A percentile compares a stretch with the other conserved stretches of the same genome.
These are phyloP conservation scores for Cherax quadricarinatus DNA, from an alignment of 1,140 invertebrate genomes.

Conservation along the genomic window DNA sequence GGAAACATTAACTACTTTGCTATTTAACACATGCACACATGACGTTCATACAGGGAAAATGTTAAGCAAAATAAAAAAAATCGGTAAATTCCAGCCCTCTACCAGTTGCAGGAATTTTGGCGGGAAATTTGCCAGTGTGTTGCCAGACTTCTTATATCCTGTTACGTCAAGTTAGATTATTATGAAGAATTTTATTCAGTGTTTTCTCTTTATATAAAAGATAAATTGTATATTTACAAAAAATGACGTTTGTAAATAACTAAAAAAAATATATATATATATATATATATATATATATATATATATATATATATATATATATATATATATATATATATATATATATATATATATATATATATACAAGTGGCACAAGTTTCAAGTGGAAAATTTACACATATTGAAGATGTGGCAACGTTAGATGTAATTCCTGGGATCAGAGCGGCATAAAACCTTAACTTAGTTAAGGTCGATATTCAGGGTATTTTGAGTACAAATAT, in stretches of 20 bases:
- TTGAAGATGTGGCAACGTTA: not conserved
- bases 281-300: too few species aligned
- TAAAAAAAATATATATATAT: not conserved
- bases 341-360: too few species aligned
- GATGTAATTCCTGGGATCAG: not conserved
- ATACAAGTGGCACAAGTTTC: too few species aligned
- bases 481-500: too few species aligned
- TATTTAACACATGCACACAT: too few species aligned
- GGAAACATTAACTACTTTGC: too few species aligned
- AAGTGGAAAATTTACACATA: not conserved
- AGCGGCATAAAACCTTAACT: not conserved
- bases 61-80: not conserved
- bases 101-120: not conserved
- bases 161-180: too few species aligned
- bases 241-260: not conserved
- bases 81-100: not conserved
- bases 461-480: not conserved
- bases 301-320: too few species aligned
- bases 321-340: too few species aligned
- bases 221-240: not conserved
- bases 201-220: not conserved
- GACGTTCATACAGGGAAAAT: too few species aligned
- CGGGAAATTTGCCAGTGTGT: not conserved
- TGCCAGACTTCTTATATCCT: not conserved
- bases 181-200: too few species aligned